phyloP scores from a whole-genome alignment of 2,113 vertebrate genomes.

The Globicephala melas region DNA sequence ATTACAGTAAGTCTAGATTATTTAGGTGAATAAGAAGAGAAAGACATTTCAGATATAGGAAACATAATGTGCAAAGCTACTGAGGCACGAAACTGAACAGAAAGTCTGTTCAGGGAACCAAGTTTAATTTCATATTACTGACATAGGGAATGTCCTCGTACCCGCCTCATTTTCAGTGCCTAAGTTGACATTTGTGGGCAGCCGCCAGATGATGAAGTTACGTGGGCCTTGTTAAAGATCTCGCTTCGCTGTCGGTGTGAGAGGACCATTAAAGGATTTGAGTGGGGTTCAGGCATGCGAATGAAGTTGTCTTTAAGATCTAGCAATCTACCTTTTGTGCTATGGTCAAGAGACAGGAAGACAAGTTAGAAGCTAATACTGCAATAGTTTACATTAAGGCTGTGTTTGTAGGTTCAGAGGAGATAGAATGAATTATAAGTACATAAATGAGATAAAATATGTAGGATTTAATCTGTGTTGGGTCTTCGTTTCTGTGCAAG shows the following conservation, averaged over 20 bases:
- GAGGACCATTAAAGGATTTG: not conserved
- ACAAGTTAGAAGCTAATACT: not conserved
- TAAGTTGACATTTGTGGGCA: not conserved
- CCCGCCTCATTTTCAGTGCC: not conserved
- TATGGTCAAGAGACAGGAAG: not conserved
- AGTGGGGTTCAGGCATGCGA: accelerated
- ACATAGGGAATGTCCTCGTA: not conserved
- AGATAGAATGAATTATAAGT: not conserved
- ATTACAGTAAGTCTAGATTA: not conserved
- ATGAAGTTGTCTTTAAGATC: not conserved
- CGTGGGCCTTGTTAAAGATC: not conserved
- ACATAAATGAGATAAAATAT: not conserved
- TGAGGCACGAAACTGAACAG: not conserved
- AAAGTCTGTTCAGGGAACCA: not conserved
- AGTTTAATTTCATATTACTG: not conserved
- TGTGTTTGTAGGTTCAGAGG: not conserved
- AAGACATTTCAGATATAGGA: not conserved
- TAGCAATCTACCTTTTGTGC: not conserved
- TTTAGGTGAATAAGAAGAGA: not conserved
- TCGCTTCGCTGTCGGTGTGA: not conserved
- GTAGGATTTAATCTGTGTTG: not conserved
- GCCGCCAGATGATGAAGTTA: not conserved
- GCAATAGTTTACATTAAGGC: not conserved
- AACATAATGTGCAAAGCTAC: not conserved
- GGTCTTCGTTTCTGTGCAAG: too few species aligned